These are phyloP conservation scores for Takifugu flavidus DNA, from an alignment of 2,113 vertebrate species.

Conservation along the genomic window DNA sequence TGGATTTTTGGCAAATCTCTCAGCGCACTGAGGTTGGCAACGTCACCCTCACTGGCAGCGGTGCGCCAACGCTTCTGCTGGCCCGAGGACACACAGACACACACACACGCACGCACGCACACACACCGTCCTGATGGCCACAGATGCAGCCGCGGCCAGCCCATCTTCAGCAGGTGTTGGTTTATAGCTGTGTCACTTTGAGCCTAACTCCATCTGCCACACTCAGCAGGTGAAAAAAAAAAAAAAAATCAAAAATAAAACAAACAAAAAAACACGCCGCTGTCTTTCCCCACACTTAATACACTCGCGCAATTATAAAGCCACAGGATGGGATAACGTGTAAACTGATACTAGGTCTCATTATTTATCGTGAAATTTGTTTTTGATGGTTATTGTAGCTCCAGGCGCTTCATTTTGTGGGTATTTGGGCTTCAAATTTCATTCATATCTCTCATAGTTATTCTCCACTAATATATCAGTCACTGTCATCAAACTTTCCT, in stretches of 20 bases:
- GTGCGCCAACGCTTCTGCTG: slow-evolving; percentile 62
- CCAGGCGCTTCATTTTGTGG: background rate
- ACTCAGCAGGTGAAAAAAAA: slow-evolving; percentile 42
- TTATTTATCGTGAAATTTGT: background rate
- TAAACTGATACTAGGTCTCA: background rate
- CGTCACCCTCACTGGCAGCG: slow-evolving; percentile 31
- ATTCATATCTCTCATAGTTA: no score
- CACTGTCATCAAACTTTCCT: slow-evolving; percentile 13
- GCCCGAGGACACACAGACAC: slow-evolving; percentile 47
- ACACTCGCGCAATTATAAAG: slow-evolving; percentile 8
- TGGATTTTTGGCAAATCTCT: slow-evolving; percentile 53
- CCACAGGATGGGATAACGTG: background rate
- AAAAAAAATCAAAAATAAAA: slow-evolving; percentile 10
- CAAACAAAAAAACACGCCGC: background rate
- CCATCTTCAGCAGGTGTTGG: slow-evolving; percentile 74
- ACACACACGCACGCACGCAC: slow-evolving; percentile 17
- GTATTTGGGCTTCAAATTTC: no score
- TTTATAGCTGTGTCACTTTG: slow-evolving; percentile 75
- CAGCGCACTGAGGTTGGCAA: slow-evolving; percentile 63
- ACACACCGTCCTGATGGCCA: slow-evolving; percentile 59
- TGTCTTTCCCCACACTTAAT: background rate
- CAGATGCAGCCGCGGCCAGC: slow-evolving; percentile 73
- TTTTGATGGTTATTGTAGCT: background rate
- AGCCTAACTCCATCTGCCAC: slow-evolving; percentile 74
- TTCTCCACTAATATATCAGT: no score